These are phyloP conservation scores for Sebastes alutus DNA, from an alignment of 2,797 vertebrate species.

Conservation along the genomic window DNA sequence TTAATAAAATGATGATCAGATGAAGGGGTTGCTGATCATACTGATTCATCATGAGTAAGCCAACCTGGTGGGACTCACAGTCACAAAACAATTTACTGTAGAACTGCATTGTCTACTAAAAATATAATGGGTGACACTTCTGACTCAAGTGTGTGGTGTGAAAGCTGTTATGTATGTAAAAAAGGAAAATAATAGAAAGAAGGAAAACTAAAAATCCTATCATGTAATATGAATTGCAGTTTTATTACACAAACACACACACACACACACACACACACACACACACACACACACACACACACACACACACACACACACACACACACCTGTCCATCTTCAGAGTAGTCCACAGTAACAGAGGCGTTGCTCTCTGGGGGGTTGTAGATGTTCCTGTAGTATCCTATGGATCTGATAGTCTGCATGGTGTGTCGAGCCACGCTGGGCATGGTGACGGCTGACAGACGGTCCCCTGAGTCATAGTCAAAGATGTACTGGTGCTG, in stretches of 20 bases:
- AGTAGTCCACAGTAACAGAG: slow-evolving; percentile 95
- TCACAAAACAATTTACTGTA: neutral
- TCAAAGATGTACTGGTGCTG: slow-evolving; percentile 99
- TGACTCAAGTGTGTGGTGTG: neutral
- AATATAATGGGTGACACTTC: neutral
- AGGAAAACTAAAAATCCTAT: neutral
- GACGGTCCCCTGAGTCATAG: slow-evolving; percentile 92
- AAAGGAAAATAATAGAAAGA: neutral
- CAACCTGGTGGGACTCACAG: neutral
- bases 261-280: too few species aligned
- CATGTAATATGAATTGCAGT: neutral
- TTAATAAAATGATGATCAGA: neutral
- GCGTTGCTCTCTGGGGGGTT: slow-evolving; percentile 97
- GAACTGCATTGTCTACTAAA: neutral
- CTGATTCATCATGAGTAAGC: neutral
- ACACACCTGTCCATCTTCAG: slow-evolving; percentile 85
- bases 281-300: slow-evolving; percentile 37
- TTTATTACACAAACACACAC: neutral
- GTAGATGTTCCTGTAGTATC: slow-evolving; percentile 99
- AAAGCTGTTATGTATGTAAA: neutral
- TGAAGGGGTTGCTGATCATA: neutral
- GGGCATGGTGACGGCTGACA: slow-evolving; percentile 98
- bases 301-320: too few species aligned
- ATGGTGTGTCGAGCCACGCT: slow-evolving; percentile 98
- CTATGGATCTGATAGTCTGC: slow-evolving; percentile 97